Evolutionary conservation across 2,113 vertebrate species (phyloP).

Genomic region (Daphoenositta chrysoptera): DNA sequence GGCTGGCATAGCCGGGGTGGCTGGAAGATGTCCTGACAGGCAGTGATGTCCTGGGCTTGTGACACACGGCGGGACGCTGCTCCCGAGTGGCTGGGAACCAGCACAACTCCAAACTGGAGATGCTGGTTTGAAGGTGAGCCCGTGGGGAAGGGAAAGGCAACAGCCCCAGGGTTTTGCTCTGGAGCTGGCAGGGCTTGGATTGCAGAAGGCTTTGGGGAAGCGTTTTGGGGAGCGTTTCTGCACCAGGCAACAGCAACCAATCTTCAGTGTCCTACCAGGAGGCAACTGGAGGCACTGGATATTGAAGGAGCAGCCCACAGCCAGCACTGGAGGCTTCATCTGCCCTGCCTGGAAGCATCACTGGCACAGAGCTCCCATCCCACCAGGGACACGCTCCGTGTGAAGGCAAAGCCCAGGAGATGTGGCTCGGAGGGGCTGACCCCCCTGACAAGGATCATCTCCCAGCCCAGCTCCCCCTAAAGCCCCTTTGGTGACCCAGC

Average conservation of each 20-base stretch:
- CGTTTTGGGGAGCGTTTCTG: accelerated
- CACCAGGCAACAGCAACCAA: accelerated
- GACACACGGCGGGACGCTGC: background rate
- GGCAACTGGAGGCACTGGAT: background rate
- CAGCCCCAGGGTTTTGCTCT: accelerated
- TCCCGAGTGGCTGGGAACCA: background rate
- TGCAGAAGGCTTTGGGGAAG: background rate
- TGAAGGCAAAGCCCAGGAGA: background rate
- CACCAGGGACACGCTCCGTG: accelerated
- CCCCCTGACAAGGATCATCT: background rate
- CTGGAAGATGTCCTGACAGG: background rate
- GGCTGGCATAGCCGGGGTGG: background rate
- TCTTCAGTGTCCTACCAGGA: background rate
- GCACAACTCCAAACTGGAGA: background rate
- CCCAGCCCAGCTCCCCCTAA: background rate
- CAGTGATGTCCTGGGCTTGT: background rate
- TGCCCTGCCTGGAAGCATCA: background rate
- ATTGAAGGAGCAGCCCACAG: background rate
- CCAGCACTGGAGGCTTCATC: background rate
- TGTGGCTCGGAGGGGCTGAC: accelerated
- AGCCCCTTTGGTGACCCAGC: accelerated
- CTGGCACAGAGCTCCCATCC: accelerated
- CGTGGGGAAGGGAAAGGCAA: background rate
- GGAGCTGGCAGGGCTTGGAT: background rate
- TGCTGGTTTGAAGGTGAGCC: background rate